phyloP scores from a whole-genome alignment of 2,797 vertebrate species.

The Trichosurus vulpecula region DNA sequence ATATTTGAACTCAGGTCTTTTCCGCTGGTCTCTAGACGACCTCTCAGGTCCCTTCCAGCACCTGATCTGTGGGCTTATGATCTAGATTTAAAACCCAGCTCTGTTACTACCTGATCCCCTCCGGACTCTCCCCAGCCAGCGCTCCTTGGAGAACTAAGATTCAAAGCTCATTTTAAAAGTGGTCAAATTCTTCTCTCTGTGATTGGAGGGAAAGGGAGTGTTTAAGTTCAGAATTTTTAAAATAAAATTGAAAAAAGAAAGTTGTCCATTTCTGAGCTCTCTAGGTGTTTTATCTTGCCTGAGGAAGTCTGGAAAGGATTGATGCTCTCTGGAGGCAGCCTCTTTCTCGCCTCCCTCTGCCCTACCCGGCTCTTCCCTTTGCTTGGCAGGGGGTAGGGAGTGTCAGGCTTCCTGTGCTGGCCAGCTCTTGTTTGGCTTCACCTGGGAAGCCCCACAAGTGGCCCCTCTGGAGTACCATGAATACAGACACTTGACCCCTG shows the following conservation, averaged over 20 bases:
- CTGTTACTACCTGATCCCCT: not conserved
- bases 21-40: not conserved
- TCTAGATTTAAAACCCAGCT: not conserved
- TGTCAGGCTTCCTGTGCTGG: conserved; percentile 79
- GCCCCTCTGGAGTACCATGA: conserved; percentile 81
- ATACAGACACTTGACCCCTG: conserved; percentile 90
- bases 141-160: not conserved
- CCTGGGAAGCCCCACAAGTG: conserved; percentile 83
- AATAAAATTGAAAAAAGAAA: not conserved
- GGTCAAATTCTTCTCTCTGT: not conserved
- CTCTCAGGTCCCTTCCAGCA: not conserved
- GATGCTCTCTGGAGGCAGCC: not conserved
- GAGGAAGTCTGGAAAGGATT: not conserved
- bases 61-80: not conserved
- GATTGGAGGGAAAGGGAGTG: not conserved
- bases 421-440: conserved; percentile 83
- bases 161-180: not conserved
- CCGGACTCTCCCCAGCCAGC: not conserved
- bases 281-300: not conserved
- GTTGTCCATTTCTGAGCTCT: not conserved
- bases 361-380: not conserved
- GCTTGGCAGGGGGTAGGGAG: not conserved
- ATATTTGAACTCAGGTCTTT: not conserved
- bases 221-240: not conserved
- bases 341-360: not conserved